A percentile compares a stretch with the other conserved stretches of the same genome.
Conservation (phyloP, 2,113 vertebrate genomes). For the Hippocampus mohnikei region DNA sequence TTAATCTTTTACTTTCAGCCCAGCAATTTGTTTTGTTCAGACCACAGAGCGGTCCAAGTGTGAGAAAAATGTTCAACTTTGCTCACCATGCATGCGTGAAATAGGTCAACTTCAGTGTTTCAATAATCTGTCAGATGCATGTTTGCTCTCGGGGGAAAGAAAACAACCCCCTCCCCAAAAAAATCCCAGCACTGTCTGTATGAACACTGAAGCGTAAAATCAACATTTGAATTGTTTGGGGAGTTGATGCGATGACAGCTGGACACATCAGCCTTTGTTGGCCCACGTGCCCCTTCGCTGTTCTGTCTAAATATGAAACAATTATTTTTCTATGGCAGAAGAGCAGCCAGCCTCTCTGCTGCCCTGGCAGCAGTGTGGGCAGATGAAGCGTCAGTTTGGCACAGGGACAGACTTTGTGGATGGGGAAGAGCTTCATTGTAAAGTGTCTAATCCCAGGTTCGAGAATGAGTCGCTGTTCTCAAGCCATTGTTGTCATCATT, state of each 20-base stretch:
- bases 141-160: constrained; percentile 10
- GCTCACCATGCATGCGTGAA: constrained; percentile 4
- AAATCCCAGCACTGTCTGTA: background rate
- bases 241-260: constrained; percentile 39
- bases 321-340: constrained; percentile 35
- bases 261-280: constrained; percentile 49
- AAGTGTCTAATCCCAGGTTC: constrained; percentile 2
- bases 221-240: constrained; percentile 14
- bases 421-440: constrained; percentile 29
- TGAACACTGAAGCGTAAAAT: constrained; percentile 4
- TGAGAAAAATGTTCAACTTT: background rate
- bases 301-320: constrained; percentile 39
- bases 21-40: background rate
- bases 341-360: constrained; percentile 33
- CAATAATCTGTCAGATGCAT: constrained; percentile 12
- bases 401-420: constrained; percentile 33
- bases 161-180: no score
- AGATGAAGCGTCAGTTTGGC: constrained; percentile 44
- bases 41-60: background rate
- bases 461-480: constrained; percentile 9
- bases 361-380: constrained; percentile 44
- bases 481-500: background rate
- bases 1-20: background rate
- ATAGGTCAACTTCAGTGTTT: background rate
- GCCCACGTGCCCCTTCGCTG: constrained; percentile 16